Conservation (phyloP, 30 jellyfish, hydroid and myxozoan species). For the Aurelia sp. region DNA sequence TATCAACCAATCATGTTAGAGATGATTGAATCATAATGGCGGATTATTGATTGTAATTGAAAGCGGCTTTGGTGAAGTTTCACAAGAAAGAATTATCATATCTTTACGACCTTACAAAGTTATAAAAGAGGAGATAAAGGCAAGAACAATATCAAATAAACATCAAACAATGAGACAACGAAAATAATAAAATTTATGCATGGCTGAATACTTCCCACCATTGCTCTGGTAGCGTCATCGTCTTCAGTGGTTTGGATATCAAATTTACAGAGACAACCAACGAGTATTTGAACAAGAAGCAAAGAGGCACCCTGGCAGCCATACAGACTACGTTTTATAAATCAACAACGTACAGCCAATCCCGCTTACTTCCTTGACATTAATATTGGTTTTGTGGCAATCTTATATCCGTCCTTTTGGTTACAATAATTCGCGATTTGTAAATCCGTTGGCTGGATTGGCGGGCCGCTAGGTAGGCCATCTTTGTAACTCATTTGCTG, state of each 20-base stretch:
- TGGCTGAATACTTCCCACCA: conserved; percentile 39
- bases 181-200: conserved; percentile 15
- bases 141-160: neutral
- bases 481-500: neutral
- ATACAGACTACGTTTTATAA: neutral
- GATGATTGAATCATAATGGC: conserved; percentile 24
- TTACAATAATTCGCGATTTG: neutral
- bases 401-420: neutral
- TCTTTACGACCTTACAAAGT: too few species aligned
- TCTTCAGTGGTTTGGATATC: too few species aligned
- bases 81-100: too few species aligned
- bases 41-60: conserved; percentile 16
- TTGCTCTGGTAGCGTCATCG: neutral
- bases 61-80: neutral
- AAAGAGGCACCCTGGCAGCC: too few species aligned
- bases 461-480: conserved; percentile 8
- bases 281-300: too few species aligned
- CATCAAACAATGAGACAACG: neutral
- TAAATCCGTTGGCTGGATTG: neutral
- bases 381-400: neutral
- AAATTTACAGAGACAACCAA: too few species aligned
- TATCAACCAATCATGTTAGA: conserved; percentile 35
- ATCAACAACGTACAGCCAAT: neutral
- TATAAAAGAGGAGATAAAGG: neutral
- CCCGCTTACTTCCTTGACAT: conserved; percentile 4